A percentile compares a stretch with the other conserved stretches of the same genome.
Conservation (phyloP, 2,888 invertebrate species). For the Lumbricus terrestris region DNA sequence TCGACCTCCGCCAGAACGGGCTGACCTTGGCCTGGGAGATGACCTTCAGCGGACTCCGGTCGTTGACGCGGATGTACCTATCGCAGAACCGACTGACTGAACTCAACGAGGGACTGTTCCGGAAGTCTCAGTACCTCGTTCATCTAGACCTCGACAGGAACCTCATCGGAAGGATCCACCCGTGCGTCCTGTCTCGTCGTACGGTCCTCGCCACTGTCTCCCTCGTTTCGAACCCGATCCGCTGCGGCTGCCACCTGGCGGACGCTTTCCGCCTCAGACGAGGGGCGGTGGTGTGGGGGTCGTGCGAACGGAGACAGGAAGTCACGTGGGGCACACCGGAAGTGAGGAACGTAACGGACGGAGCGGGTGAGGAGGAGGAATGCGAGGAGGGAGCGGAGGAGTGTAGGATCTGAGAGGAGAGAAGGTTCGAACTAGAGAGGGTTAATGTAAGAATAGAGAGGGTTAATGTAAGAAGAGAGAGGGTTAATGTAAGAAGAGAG, state of each 20-base stretch:
- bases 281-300: neutral
- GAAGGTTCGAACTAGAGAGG: too few relatives aligned
- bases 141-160: slow-evolving; percentile 31
- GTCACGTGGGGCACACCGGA: neutral
- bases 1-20: slow-evolving; percentile 36
- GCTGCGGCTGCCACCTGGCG: slow-evolving; percentile 35
- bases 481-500: too few relatives aligned
- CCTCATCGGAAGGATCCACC: slow-evolving; percentile 30
- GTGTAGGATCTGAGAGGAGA: neutral
- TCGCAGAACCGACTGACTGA: slow-evolving; percentile 26
- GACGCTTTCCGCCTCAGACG: neutral
- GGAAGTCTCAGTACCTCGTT: slow-evolving; percentile 16
- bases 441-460: neutral
- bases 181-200: slow-evolving; percentile 32
- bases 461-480: too few relatives aligned
- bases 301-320: neutral
- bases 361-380: neutral
- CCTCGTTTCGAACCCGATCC: slow-evolving; percentile 36
- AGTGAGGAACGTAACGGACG: neutral
- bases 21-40: slow-evolving; percentile 34
- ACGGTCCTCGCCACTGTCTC: slow-evolving; percentile 34
- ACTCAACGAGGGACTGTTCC: slow-evolving; percentile 27
- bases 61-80: slow-evolving; percentile 35
- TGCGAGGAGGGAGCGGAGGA: neutral
- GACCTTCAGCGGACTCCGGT: slow-evolving; percentile 31